phyloP scores from a whole-genome alignment of 2,797 vertebrate species.

The Pygocentrus nattereri region DNA sequence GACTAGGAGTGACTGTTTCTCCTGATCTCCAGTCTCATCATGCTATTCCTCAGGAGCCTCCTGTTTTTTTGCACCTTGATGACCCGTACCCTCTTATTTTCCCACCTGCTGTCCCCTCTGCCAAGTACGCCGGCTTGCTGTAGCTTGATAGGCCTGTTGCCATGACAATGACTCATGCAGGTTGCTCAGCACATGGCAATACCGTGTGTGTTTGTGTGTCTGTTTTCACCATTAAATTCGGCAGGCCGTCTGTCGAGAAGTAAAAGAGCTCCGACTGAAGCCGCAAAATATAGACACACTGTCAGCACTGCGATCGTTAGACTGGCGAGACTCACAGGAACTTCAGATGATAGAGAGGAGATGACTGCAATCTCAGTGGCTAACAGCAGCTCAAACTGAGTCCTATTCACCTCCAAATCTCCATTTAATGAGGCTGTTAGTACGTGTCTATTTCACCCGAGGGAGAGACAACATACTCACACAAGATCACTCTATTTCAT shows the following conservation, averaged over 20 bases:
- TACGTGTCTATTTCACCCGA: neutral
- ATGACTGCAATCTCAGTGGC: constrained; percentile 24
- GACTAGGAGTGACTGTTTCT: constrained; percentile 9
- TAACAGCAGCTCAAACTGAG: constrained; percentile 9
- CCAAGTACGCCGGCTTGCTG: constrained; percentile 27
- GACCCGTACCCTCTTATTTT: constrained; percentile 39
- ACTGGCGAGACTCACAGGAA: constrained; percentile 33
- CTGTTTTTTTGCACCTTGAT: constrained; percentile 22
- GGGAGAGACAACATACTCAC: constrained; percentile 3
- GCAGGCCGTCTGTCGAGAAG: constrained; percentile 40
- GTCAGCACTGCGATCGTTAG: constrained; percentile 34
- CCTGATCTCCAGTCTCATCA: constrained; percentile 45
- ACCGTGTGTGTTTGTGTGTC: constrained; percentile 29
- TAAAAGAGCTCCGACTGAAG: constrained; percentile 43
- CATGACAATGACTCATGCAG: constrained; percentile 43
- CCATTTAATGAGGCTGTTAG: constrained; percentile 26
- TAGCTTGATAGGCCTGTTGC: constrained; percentile 45
- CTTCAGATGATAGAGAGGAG: constrained; percentile 37
- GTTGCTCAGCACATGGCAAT: constrained; percentile 31
- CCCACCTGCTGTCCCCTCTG: constrained; percentile 24
- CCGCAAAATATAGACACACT: constrained; percentile 35
- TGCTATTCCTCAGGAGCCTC: constrained; percentile 37
- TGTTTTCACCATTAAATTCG: constrained; percentile 68
- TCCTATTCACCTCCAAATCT: constrained; percentile 17
- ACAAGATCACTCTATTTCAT: neutral